Evolutionary conservation across 1,140 invertebrate genomes (phyloP), one percentile per base, ranked within the genome.

Genomic region (Pseudachorutes palmiensis): DNA sequence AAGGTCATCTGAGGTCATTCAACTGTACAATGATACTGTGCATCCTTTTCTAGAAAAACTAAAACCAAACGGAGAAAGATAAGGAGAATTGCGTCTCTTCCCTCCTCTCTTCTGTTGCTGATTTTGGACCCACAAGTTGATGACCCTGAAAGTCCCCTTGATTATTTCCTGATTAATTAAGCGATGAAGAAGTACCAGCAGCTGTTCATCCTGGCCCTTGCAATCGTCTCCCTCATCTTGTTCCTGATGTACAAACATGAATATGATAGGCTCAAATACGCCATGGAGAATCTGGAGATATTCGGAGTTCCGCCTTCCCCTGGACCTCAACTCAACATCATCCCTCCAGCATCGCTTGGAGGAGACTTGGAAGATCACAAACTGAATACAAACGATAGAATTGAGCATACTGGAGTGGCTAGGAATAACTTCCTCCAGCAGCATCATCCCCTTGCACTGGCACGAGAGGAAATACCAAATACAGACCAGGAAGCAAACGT

Each of bases 101-200:
- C n/a, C n/a, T n/a, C n/a, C n/a, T n/a, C n/a, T n/a, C n/a, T n/a
- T n/a, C n/a, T n/a, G n/a, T n/a, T n/a, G n/a, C n/a, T n/a, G n/a
- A n/a, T n/a, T n/a, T n/a, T 45, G 36, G 9, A 45, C 9, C 9
- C 36, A 45, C 36, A 19, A 45, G 36, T 45, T 45, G 36, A 45
- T 12, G 36, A n/a, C n/a, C n/a, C n/a, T n/a, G n/a, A n/a, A n/a
- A n/a, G n/a, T n/a, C n/a, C n/a, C n/a, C n/a, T n/a, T n/a, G n/a
- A n/a, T n/a, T n/a, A n/a, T n/a, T n/a, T n/a, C 36, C 19, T 19
- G 19, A 45, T 45, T 45, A 45, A 45, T 45, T 45, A 12, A 9
- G 31, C 28, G 59, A 90, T 89, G 87, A 84, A 82, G 77, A 89
- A 88, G 78, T 89, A 88, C 76, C 86, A 88, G 71, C 87, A 88